Percentiles rank a stretch among this genome's conserved stretches.
Evolutionary conservation across 2,888 invertebrate species (phyloP).

Genomic region (Drosophila paramelanica): DNA sequence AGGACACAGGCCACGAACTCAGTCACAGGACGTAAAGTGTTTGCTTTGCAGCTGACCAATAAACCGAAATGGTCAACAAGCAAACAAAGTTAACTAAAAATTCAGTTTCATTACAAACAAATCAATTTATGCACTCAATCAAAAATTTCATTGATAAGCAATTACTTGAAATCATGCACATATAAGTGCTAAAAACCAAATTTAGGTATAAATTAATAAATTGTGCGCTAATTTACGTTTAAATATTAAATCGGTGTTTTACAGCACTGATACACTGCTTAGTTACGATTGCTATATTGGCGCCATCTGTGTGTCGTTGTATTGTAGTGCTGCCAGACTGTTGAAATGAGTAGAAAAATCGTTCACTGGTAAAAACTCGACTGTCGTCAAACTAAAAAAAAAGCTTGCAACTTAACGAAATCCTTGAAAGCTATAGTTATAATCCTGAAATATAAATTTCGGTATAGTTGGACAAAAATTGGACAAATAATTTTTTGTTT

Average conservation of each 20-base stretch:
- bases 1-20: slow-evolving; percentile 20
- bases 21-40: slow-evolving; percentile 38
- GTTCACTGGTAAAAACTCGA: not conserved
- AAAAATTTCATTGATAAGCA: not conserved
- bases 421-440: too few relatives aligned
- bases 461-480: too few relatives aligned
- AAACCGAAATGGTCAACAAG: slow-evolving; percentile 19
- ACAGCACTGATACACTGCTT: slow-evolving; percentile 1
- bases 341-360: not conserved
- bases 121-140: not conserved
- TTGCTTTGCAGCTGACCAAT: slow-evolving; percentile 50
- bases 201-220: not conserved
- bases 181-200: not conserved
- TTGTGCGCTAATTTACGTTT: not conserved
- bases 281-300: not conserved
- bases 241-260: not conserved
- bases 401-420: not conserved
- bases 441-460: too few relatives aligned
- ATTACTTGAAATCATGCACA: not conserved
- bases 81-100: slow-evolving; percentile 35
- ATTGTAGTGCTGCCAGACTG: slow-evolving; percentile 14
- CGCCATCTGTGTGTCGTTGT: slow-evolving; percentile 36
- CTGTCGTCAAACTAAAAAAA: not conserved
- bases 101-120: not conserved
- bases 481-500: too few relatives aligned